These are phyloP conservation scores for Drosophila melanocephala DNA, from an alignment of 2,888 invertebrate genomes.

Conservation along the genomic window DNA sequence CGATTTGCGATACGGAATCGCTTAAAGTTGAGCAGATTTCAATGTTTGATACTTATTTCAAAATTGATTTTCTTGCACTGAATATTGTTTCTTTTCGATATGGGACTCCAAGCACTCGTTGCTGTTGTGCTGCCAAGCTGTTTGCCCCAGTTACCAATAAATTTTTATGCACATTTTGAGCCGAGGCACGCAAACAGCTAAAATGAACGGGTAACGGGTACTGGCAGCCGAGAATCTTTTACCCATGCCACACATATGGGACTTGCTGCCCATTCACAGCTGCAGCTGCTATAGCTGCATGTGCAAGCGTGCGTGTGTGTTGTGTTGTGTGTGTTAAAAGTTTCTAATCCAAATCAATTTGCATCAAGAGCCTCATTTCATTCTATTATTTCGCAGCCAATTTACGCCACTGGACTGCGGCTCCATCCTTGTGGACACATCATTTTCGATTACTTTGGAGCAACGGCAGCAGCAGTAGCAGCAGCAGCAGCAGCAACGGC, in stretches of 20 bases:
- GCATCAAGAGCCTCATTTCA: constrained; percentile 84
- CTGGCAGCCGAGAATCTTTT: constrained; percentile 41
- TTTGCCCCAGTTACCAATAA: constrained; percentile 36
- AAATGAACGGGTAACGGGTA: constrained; percentile 33
- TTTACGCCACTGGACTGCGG: constrained; percentile 66
- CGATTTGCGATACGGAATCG: constrained; percentile 15
- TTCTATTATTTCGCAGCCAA: constrained; percentile 83
- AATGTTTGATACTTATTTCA: constrained; percentile 14
- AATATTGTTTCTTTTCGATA: background rate
- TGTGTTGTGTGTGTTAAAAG: constrained; percentile 56
- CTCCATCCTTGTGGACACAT: constrained; percentile 73
- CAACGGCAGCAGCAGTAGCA: constrained; percentile 8
- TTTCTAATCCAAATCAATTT: constrained; percentile 85
- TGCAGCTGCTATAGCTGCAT: background rate
- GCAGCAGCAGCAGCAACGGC: constrained; percentile 13
- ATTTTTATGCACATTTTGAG: constrained; percentile 69
- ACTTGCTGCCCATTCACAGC: constrained; percentile 25
- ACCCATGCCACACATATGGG: constrained; percentile 43
- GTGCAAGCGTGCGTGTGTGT: constrained; percentile 21
- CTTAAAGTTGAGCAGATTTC: constrained; percentile 27
- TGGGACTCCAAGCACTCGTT: constrained; percentile 28
- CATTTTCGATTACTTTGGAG: constrained; percentile 77
- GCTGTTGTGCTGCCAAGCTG: constrained; percentile 12
- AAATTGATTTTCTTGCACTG: constrained; percentile 51
- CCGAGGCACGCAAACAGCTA: constrained; percentile 41